Base-by-base conservation (phyloP, 2,797 vertebrate species). In the Buceros bicornis region DNA sequence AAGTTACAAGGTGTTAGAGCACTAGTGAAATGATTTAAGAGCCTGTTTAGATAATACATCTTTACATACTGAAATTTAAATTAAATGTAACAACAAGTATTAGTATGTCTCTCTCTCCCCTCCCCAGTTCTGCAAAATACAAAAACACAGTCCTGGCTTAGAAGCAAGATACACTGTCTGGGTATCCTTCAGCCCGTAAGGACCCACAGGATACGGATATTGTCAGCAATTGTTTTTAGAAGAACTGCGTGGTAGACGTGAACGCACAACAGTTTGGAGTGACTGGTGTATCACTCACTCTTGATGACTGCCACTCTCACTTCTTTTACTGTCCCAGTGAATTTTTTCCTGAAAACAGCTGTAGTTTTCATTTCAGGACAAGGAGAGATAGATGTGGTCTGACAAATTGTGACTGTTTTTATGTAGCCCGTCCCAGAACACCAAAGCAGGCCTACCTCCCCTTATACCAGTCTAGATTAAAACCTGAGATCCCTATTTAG, bases 201-300 rank as follows among this genome's bases (percentile, higher is more conserved):
- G n/a, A 76, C 13, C 16, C 29, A 35, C 1, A 67, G 16, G 18
- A 40, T 26, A 51, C 0, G 2, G 3, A 5, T 35, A 51, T 61
- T 66, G 26, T 4, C 9, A 6, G 28, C 24, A 87, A 61, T 4
- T 60, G 42, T 28, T 70, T 67, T 61, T 48, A 35, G 8, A 77
- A 84, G 42, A 70, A 58, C 20, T 33, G 9, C 10, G 21, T n/a
- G 28, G 84, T 2, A 87, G 45, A 64, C 40, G 53, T 2, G 11
- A 12, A 67, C 29, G 66, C 25, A 72, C 16, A 78, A 47, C 28
- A 72, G 15, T 47, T 42, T 1, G 17, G 20, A 70, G 16, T 9
- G 4, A 77, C 16, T 48, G n/a, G 16, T 8, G 15, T n/a, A 73
- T 53, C 19, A 21, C 18, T 92, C 28, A 45, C 17, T 71, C 35